Percentiles rank a stretch among this genome's conserved stretches.
Conservation (phyloP, 2,113 vertebrate genomes). For the Pachypanchax playfairii region DNA sequence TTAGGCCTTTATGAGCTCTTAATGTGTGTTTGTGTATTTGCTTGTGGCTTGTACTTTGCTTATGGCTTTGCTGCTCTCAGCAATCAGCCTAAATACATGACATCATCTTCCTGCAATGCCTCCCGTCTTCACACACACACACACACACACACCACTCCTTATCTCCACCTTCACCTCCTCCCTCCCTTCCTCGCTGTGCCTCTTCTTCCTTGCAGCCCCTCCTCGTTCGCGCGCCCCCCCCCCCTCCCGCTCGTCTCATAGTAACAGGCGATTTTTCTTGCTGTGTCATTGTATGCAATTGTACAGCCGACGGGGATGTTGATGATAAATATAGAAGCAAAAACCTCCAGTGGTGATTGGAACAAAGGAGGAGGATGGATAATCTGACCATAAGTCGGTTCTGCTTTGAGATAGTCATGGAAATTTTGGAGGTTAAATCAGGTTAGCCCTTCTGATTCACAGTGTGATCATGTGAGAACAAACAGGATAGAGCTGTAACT, state of each 20-base stretch:
- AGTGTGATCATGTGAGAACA: background rate
- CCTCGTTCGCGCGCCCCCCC: slow-evolving; percentile 54
- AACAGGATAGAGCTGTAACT: background rate
- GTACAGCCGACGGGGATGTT: background rate
- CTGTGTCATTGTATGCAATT: slow-evolving; percentile 53
- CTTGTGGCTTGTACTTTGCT: slow-evolving; percentile 62
- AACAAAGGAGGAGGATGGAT: background rate
- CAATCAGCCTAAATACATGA: slow-evolving; percentile 76
- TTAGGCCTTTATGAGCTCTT: slow-evolving; percentile 57
- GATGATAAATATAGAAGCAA: slow-evolving; percentile 2
- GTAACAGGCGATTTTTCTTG: slow-evolving; percentile 55
- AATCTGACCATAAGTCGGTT: background rate
- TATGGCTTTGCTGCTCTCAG: slow-evolving; percentile 63
- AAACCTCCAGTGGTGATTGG: background rate
- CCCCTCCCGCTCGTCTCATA: slow-evolving; percentile 45
- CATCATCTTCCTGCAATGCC: slow-evolving; percentile 73
- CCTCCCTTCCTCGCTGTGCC: slow-evolving; percentile 42
- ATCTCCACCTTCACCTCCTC: slow-evolving; percentile 55
- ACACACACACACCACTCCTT: slow-evolving; percentile 34
- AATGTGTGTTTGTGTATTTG: slow-evolving; percentile 60
- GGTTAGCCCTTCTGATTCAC: background rate
- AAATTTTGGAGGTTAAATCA: background rate
- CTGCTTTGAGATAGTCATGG: background rate
- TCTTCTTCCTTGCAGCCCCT: slow-evolving; percentile 50
- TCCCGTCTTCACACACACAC: slow-evolving; percentile 4